Conservation (phyloP, 1,140 invertebrate species). For the Dufourea novaeangliae region DNA sequence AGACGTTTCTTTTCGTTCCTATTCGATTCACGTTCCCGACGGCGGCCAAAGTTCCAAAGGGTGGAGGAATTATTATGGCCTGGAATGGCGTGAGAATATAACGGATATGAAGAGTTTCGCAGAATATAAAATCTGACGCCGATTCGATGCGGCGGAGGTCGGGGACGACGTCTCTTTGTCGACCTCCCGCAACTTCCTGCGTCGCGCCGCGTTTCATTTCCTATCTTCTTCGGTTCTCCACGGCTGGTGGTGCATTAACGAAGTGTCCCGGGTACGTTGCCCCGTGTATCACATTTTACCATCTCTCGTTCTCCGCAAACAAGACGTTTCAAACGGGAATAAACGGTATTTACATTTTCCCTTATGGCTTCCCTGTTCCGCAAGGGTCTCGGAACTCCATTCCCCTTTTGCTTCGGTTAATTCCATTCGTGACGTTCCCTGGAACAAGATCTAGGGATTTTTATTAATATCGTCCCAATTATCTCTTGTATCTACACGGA, state of each 20-base stretch:
- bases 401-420: neutral
- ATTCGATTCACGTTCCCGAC: constrained; percentile 9
- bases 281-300: constrained; percentile 2
- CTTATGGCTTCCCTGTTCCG: neutral
- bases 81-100: neutral
- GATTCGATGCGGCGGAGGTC: neutral
- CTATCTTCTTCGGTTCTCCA: neutral
- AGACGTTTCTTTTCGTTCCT: neutral
- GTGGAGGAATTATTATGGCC: constrained; percentile 8
- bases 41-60: constrained; percentile 21
- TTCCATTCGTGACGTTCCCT: neutral
- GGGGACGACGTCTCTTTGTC: constrained; percentile 10
- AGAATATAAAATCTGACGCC: constrained; percentile 31
- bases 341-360: constrained; percentile 7
- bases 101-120: constrained; percentile 40
- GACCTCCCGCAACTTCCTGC: constrained; percentile 19
- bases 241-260: neutral
- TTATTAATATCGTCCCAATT: neutral
- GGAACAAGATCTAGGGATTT: no score
- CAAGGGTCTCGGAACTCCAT: neutral
- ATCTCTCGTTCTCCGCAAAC: neutral
- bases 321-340: neutral
- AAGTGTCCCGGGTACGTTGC: neutral
- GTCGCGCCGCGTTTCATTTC: constrained; percentile 18
- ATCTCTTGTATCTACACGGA: neutral